phyloP scores from a whole-genome alignment of 2,113 vertebrate species.

The Nannospalax galili region DNA sequence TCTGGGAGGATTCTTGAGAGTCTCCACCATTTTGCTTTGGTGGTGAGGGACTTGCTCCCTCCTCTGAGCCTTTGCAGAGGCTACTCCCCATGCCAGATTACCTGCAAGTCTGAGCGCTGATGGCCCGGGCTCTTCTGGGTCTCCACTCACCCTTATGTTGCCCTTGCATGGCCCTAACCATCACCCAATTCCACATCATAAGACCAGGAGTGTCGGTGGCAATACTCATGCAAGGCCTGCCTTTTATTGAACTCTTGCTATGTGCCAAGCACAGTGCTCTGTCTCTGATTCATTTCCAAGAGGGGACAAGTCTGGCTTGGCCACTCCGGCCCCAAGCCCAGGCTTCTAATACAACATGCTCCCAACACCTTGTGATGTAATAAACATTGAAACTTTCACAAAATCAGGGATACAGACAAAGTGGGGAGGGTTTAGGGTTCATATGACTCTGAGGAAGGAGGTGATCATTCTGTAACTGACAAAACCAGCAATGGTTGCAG shows the following conservation, averaged over 20 bases:
- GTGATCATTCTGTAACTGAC: not conserved
- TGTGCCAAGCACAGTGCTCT: not conserved
- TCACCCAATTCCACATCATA: not conserved
- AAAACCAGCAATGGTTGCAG: not conserved
- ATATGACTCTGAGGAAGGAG: not conserved
- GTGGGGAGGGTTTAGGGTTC: not conserved
- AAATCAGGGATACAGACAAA: not conserved
- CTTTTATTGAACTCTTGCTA: not conserved
- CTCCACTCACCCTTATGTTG: not conserved
- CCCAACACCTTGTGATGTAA: not conserved
- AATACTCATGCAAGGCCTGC: not conserved
- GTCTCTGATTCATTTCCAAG: not conserved
- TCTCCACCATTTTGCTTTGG: not conserved
- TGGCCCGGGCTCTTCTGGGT: not conserved
- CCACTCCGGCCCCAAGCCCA: not conserved
- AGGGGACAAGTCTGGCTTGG: not conserved
- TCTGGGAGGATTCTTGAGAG: not conserved
- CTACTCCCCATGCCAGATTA: not conserved
- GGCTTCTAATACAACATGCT: not conserved
- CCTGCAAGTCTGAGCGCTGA: not conserved
- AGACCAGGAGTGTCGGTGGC: not conserved
- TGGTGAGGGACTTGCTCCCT: not conserved
- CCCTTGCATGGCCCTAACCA: not conserved
- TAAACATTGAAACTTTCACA: not conserved
- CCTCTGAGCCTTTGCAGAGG: not conserved